Percentiles rank a stretch among this genome's conserved stretches.
phyloP scores from a whole-genome alignment of 2,797 vertebrate species.

The Bucorvus abyssinicus region DNA sequence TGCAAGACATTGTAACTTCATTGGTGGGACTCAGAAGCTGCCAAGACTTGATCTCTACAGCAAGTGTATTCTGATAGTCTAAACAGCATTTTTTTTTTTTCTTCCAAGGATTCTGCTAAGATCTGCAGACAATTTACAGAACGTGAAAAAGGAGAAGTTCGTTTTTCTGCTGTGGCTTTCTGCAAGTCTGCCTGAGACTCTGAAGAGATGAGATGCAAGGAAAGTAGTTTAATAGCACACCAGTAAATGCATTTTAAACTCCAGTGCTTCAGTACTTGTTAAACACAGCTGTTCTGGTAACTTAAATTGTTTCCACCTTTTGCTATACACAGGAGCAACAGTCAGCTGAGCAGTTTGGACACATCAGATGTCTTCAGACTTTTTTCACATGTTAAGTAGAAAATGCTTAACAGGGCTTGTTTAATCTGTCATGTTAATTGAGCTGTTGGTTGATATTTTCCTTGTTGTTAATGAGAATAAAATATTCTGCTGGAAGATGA shows the following conservation, averaged over 20 bases:
- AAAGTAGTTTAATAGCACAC: constrained; percentile 13
- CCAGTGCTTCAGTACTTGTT: constrained; percentile 66
- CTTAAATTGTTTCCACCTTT: constrained; percentile 35
- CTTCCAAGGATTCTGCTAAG: constrained; percentile 86
- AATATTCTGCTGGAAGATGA: constrained; percentile 62
- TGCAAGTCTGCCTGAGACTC: constrained; percentile 78
- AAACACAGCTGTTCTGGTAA: constrained; percentile 62
- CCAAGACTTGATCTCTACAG: neutral
- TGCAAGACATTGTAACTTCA: neutral
- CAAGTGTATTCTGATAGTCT: neutral
- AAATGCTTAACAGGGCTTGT: constrained; percentile 67
- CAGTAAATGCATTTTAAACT: constrained; percentile 54
- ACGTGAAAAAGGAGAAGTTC: constrained; percentile 90
- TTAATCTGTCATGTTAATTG: constrained; percentile 68
- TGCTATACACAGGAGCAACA: constrained; percentile 50
- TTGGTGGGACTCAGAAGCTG: neutral
- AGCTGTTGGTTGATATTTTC: constrained; percentile 71
- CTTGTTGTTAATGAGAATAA: constrained; percentile 75
- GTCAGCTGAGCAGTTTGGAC: constrained; percentile 51
- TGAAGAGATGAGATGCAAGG: neutral
- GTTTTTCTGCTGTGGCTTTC: constrained; percentile 93
- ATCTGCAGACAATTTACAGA: constrained; percentile 91
- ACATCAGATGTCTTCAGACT: constrained; percentile 33
- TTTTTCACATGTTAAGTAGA: constrained; percentile 62
- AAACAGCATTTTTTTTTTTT: neutral